Conservation (phyloP, 2,797 vertebrate species). For the Coregonus sp. region DNA sequence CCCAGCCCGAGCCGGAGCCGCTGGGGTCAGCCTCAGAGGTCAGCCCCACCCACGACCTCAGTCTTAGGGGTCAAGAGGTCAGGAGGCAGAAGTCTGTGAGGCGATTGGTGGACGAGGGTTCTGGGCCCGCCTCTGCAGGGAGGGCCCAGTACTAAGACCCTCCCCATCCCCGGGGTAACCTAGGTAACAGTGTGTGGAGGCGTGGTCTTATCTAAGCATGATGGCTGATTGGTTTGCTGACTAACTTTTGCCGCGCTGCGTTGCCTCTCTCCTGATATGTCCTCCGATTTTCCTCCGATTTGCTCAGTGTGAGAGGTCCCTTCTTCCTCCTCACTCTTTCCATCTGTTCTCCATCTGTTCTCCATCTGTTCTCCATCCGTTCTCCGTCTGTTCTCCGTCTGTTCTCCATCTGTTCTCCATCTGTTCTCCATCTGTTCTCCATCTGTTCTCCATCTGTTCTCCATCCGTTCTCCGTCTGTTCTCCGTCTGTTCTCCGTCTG, state of each 20-base stretch:
- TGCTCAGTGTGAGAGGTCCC: too few species aligned
- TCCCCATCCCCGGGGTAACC: constrained; percentile 69
- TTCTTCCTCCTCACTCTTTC: constrained; percentile 43
- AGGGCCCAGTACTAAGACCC: constrained; percentile 94
- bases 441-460: constrained; percentile 13
- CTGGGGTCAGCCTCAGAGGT: constrained; percentile 82
- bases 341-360: constrained; percentile 29
- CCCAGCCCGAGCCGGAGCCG: constrained; percentile 78
- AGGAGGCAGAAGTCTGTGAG: constrained; percentile 99
- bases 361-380: constrained; percentile 19
- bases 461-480: constrained; percentile 11
- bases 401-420: constrained; percentile 31
- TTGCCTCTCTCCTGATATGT: background rate
- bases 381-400: constrained; percentile 35
- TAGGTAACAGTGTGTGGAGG: constrained; percentile 77
- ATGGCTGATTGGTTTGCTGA: constrained; percentile 30
- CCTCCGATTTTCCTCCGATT: background rate
- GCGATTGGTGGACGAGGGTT: constrained; percentile 92
- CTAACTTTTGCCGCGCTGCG: background rate
- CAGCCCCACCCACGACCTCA: constrained; percentile 85
- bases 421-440: too few species aligned
- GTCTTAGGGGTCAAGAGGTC: constrained; percentile 90
- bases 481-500: constrained; percentile 21
- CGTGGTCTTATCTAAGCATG: constrained; percentile 58
- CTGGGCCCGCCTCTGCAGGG: constrained; percentile 87